Base-by-base conservation (phyloP, 2,888 invertebrate species). In the Ganaspis brasiliensis region DNA sequence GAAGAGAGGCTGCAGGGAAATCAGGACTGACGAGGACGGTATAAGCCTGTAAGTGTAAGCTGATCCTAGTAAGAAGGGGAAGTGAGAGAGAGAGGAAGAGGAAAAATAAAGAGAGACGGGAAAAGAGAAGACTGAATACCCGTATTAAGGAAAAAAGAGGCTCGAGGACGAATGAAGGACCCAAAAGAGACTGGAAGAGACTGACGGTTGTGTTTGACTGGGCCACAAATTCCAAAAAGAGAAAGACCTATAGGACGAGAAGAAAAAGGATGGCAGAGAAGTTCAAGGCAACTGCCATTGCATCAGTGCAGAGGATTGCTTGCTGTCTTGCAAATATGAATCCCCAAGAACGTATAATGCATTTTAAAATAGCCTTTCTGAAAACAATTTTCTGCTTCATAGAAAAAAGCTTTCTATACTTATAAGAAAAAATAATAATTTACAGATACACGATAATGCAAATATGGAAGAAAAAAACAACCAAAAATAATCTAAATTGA, bases 131-230 rank as follows among this genome's bases (percentile, higher is more conserved):
- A 37, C 37, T 37, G 63, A 14, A 63, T 59, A 59, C 59, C 59
- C 31, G 31, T 59, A n/a, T 59, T 59, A 59, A n/a, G 16, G 49
- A 19, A 49, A 52, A 52, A 52, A 52, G 52, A 52, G 52, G 52
- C 52, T 52, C 52, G 52, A 37, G 61, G 61, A 61, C 61, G 61
- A 61, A 59, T 9, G 59, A 59, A 52, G 52, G 52, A 52, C 52
- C 19, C 52, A 16, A 19, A 57, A 57, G 57, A 57, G 26, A 24
- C 40, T 37, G 45, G n/a, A 57, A 59, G 59, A 59, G 31, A 26
- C 45, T 40, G 49, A 70, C 24, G 16, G 40, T 21, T 52, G 24
- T 24, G 49, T 70, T 52, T 49, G 49, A 71, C 45, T 52, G 71
- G 52, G 52, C 71, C 45, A 71, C 49, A 31, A 71, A 49, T 35